Conservation (phyloP, 2,113 vertebrate genomes). For the Charadrius vociferus region DNA sequence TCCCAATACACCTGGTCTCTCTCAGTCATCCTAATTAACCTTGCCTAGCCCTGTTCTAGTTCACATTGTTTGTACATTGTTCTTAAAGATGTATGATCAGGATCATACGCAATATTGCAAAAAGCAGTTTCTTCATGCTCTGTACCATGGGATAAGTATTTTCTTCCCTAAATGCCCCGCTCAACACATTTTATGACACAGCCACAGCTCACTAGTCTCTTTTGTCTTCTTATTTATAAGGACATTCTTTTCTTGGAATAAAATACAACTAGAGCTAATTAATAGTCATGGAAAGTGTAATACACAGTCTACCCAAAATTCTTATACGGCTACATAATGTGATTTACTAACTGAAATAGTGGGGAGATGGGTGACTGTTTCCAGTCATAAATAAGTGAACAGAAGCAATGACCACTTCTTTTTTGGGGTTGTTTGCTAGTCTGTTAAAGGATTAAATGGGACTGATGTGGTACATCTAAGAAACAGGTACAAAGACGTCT, state of each 20-base stretch:
- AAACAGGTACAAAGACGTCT: not conserved
- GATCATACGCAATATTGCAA: not conserved
- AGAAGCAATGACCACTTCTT: not conserved
- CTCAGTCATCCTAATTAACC: not conserved
- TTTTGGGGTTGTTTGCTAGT: not conserved
- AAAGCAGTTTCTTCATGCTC: not conserved
- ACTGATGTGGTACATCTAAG: not conserved
- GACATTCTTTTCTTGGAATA: not conserved
- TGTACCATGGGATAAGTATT: not conserved
- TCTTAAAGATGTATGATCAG: not conserved
- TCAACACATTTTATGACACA: not conserved
- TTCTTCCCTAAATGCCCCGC: not conserved
- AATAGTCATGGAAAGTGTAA: not conserved
- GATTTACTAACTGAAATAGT: not conserved
- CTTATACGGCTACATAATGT: not conserved
- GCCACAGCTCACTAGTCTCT: not conserved
- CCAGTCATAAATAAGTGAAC: not conserved
- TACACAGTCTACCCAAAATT: not conserved
- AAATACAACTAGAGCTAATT: not conserved
- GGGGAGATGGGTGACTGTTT: not conserved
- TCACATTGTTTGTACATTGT: not conserved
- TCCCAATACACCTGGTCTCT: not conserved
- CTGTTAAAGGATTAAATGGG: not conserved
- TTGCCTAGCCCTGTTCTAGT: not conserved
- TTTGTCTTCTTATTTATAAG: not conserved